These are phyloP conservation scores for Dromococcyx pavoninus DNA, from an alignment of 2,797 vertebrate genomes.

Conservation along the genomic window DNA sequence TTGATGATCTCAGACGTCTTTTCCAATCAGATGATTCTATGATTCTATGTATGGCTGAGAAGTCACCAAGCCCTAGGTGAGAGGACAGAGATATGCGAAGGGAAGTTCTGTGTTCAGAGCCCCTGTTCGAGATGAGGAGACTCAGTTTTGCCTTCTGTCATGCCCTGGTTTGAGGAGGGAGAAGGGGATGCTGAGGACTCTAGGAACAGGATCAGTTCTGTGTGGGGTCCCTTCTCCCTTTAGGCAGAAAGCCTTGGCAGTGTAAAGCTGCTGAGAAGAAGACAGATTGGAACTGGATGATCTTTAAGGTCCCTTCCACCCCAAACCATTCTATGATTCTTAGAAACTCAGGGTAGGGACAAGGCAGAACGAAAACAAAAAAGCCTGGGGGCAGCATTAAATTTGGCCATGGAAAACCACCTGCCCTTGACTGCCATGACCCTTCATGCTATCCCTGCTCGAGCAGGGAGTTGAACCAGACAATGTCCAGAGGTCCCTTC, in stretches of 20 bases:
- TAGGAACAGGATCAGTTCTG: not conserved
- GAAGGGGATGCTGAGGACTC: not conserved
- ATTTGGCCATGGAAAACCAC: not conserved
- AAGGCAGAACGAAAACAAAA: not conserved
- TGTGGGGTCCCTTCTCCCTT: not conserved
- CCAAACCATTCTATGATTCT: too few relatives aligned
- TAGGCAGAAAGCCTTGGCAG: not conserved
- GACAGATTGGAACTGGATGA: too few relatives aligned
- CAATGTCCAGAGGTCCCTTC: not conserved
- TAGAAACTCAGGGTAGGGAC: not conserved
- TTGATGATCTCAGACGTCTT: too few relatives aligned
- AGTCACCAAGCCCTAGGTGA: not conserved
- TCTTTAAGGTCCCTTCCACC: too few relatives aligned
- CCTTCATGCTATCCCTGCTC: not conserved
- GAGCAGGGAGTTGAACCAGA: not conserved
- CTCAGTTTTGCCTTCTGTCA: not conserved
- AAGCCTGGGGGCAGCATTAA: not conserved
- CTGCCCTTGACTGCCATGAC: too few relatives aligned
- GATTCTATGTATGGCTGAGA: not conserved
- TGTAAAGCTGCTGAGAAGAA: not conserved
- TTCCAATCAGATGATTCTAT: too few relatives aligned
- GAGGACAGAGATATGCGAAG: not conserved
- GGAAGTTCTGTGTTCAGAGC: not conserved
- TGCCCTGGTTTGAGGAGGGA: not conserved
- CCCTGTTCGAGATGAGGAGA: not conserved